Percentiles rank a stretch among this genome's conserved stretches.
phyloP scores from a whole-genome alignment of 2,113 vertebrate species.

The Coracopsis vasa region DNA sequence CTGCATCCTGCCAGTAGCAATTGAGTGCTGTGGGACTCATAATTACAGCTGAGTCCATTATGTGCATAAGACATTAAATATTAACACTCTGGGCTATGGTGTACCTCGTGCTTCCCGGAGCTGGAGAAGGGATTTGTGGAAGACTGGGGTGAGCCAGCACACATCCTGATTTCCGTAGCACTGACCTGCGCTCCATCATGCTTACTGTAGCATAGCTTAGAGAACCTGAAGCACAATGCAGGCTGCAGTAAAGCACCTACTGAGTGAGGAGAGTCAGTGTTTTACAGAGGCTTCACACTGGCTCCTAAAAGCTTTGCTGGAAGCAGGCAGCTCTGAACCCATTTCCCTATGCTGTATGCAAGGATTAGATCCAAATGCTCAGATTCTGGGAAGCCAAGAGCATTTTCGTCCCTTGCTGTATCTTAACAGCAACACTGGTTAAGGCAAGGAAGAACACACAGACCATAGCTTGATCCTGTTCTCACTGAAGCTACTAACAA shows the following conservation, averaged over 20 bases:
- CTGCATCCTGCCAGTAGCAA: neutral
- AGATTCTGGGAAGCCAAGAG: neutral
- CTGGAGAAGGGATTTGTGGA: neutral
- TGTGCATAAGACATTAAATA: constrained; percentile 15
- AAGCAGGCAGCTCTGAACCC: neutral
- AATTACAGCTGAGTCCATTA: constrained; percentile 45
- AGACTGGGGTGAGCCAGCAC: neutral
- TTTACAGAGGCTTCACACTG: neutral
- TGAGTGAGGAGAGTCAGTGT: neutral
- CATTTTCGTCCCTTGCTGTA: neutral
- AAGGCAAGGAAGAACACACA: neutral
- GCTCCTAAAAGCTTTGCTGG: neutral
- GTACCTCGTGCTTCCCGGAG: neutral
- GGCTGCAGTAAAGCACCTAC: neutral
- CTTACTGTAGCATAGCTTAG: neutral
- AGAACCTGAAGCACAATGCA: constrained; percentile 8
- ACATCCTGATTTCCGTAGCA: constrained; percentile 21
- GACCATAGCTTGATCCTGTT: neutral
- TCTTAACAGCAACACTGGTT: neutral
- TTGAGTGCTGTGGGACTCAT: neutral
- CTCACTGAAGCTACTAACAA: neutral
- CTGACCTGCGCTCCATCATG: neutral
- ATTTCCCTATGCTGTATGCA: neutral
- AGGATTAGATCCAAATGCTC: neutral
- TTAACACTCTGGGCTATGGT: neutral